These are phyloP conservation scores for Argyra leucocephala DNA, from an alignment of 2,888 invertebrate species.

Conservation along the genomic window DNA sequence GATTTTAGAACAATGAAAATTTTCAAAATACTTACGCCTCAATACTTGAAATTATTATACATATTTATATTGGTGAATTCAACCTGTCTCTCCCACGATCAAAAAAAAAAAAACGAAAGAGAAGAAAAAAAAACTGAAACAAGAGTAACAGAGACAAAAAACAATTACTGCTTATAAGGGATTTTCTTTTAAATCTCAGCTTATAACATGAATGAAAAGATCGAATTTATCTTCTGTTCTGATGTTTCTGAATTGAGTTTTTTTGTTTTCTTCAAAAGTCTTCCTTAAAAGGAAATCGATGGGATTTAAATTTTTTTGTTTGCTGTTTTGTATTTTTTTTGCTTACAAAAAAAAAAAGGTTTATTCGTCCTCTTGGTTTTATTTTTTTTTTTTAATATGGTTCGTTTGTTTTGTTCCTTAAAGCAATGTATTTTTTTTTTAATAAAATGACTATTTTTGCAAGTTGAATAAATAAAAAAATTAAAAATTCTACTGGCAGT, in stretches of 20 bases:
- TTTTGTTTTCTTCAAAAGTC: neutral
- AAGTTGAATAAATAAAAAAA: neutral
- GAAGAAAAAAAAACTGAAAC: neutral
- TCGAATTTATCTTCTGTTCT: neutral
- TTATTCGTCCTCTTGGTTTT: neutral
- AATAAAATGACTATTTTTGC: neutral
- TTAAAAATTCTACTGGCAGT: neutral
- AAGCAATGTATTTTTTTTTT: neutral
- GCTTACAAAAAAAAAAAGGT: neutral
- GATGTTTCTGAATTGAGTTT: neutral
- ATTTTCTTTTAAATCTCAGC: neutral
- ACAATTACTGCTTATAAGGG: neutral
- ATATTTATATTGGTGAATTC: neutral
- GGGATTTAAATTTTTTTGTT: neutral
- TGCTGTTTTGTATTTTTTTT: too few relatives aligned
- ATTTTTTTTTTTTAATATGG: neutral
- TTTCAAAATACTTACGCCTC: conserved; percentile 4
- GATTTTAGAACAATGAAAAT: neutral
- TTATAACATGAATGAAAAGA: conserved; percentile 14
- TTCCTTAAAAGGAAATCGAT: conserved; percentile 17
- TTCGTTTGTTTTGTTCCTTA: neutral
- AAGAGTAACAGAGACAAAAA: neutral
- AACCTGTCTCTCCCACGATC: conserved; percentile 4
- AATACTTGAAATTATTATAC: neutral
- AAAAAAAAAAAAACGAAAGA: neutral